phyloP scores from a whole-genome alignment of 1,140 invertebrate species.

The Brachionus sp. region DNA sequence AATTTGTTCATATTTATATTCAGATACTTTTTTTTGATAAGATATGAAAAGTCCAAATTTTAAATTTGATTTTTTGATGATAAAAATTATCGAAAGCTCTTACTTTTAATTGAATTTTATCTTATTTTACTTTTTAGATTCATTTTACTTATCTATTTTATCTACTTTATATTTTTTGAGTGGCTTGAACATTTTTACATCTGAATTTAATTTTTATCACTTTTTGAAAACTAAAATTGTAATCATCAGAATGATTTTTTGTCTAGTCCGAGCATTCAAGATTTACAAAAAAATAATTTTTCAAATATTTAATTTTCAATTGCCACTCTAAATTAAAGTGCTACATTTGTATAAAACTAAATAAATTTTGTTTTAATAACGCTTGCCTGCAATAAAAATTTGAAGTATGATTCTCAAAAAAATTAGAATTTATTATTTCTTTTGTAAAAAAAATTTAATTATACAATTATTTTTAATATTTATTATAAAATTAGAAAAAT shows the following conservation, averaged over 20 bases:
- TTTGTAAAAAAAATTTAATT: no score
- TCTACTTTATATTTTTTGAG: neutral
- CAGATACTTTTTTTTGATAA: neutral
- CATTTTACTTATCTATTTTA: neutral
- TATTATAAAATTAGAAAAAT: constrained; percentile 7
- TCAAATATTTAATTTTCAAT: no score
- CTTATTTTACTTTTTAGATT: neutral
- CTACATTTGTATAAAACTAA: no score
- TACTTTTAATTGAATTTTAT: neutral
- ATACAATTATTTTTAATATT: neutral
- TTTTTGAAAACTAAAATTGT: neutral
- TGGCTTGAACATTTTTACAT: neutral
- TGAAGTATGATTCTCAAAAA: no score
- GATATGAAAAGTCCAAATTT: constrained; percentile 4
- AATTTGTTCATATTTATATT: neutral
- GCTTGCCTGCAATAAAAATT: no score
- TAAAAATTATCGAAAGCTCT: neutral
- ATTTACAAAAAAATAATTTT: neutral
- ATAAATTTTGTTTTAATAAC: no score
- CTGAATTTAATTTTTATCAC: neutral
- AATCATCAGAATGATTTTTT: neutral
- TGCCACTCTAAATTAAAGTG: no score
- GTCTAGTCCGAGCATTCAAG: neutral
- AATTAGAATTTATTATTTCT: no score
- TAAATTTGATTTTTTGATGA: neutral